Conservation (phyloP, 1,140 invertebrate species). For the Drosophila watanabei region DNA sequence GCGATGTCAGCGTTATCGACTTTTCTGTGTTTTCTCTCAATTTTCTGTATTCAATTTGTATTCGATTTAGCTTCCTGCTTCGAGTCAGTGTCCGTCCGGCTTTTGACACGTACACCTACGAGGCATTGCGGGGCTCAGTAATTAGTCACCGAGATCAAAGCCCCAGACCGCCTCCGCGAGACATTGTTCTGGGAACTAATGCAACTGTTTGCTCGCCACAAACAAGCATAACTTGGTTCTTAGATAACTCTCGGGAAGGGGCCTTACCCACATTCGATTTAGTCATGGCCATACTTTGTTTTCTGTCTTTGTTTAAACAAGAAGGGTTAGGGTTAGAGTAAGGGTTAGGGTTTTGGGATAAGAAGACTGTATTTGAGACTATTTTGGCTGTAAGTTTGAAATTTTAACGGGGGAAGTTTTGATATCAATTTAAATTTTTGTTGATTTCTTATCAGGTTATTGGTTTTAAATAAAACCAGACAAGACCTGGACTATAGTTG, state of each 20-base stretch:
- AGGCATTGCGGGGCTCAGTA: slow-evolving; percentile 6
- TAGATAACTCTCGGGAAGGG: slow-evolving; percentile 4
- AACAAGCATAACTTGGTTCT: slow-evolving; percentile 44
- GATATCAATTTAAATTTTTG: no score
- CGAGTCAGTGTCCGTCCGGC: slow-evolving; percentile 36
- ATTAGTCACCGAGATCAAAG: slow-evolving; percentile 53
- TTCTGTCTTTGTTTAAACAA: slow-evolving; percentile 2
- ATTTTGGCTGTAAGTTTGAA: no score
- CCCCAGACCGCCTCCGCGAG: slow-evolving; percentile 6
- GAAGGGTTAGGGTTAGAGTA: neutral
- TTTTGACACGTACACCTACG: slow-evolving; percentile 48
- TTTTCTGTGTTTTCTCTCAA: slow-evolving; percentile 13
- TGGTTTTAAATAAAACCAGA: no score
- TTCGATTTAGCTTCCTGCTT: slow-evolving; percentile 47
- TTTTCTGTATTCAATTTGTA: slow-evolving; percentile 43
- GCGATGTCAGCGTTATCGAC: slow-evolving; percentile 44
- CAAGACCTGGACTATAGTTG: no score
- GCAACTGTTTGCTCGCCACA: slow-evolving; percentile 39
- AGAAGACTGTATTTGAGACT: neutral
- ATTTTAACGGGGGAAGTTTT: no score
- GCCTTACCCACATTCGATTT: neutral
- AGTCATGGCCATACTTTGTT: slow-evolving; percentile 1
- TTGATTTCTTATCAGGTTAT: no score
- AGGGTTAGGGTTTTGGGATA: neutral
- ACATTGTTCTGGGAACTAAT: slow-evolving; percentile 39